Evolutionary conservation across 2,888 invertebrate genomes (phyloP), one percentile per base, ranked within the genome.

Genomic region (Colletes collaris): DNA sequence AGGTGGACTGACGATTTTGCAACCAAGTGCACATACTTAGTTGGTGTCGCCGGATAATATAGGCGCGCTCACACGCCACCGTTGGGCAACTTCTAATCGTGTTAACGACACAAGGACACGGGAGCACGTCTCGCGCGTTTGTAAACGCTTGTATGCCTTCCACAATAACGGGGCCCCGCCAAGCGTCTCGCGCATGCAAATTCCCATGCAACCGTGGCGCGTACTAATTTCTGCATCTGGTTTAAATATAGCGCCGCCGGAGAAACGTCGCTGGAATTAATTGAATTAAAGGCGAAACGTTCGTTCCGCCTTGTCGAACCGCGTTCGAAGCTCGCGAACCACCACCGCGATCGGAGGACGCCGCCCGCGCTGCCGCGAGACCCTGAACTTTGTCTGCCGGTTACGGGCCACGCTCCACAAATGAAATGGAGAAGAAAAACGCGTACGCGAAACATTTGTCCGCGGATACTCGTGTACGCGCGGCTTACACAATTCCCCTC

Each of bases 31-130:
- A 50, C 71, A 56, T 69, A 77, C 77, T 75, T 84, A 85, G 80
- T 85, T 83, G 84, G 84, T 63, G 84, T 73, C 81, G 60, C 62
- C 78, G 67, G 85, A 83, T 81, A 79, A 87, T 83, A 85, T 74
- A 86, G 65, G 79, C 87, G 72, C 79, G 79, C 79, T 72, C 76
- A 50, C 85, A 74, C 79, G 76, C 66, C 69, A 62, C 66, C 72
- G 79, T 87, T 87, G 81, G 71, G 86, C 84, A 87, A 87, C 83
- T 77, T 84, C 84, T 86, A 87, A 87, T 84, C 87, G 86, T 87
- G 87, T 87, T 87, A 87, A 87, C 87, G 87, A 87, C 84, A 87
- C 87, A 87, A 87, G 87, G 87, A 86, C 87, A 77, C 81, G 60
- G 76, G 65, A 27, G 79, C 74, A 66, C 79, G 86, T 78, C 86